Conservation (phyloP, 2,113 vertebrate species). For the Menura novaehollandiae region DNA sequence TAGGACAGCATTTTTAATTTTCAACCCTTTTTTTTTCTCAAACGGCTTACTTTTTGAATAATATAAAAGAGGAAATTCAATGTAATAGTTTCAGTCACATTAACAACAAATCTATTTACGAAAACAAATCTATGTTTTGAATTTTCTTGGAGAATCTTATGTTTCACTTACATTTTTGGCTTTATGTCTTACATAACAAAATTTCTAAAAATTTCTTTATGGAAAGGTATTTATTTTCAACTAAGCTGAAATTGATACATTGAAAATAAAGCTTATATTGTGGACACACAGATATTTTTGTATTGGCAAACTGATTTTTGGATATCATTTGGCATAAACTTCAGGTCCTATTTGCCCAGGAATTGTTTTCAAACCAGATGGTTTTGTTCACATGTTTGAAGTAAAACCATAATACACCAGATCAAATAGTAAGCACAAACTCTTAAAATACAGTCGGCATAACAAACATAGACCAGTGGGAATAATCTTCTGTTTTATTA, state of each 20-base stretch:
- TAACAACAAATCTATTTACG: neutral
- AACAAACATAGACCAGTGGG: accelerated
- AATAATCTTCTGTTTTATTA: neutral
- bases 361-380: neutral
- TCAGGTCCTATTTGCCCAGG: neutral
- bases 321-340: neutral
- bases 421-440: neutral
- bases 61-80: neutral
- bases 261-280: neutral
- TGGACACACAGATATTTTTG: neutral
- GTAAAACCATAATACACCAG: neutral
- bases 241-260: neutral
- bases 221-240: neutral
- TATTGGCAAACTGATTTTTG: neutral
- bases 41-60: neutral
- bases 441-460: neutral
- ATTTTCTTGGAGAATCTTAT: neutral
- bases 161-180: neutral
- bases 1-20: neutral
- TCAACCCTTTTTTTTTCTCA: neutral
- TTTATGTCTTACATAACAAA: neutral
- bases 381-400: neutral
- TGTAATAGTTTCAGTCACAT: neutral
- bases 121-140: neutral
- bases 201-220: neutral